Conservation (phyloP, 2,888 invertebrate genomes). For the Stenchaetothrips biformis region DNA sequence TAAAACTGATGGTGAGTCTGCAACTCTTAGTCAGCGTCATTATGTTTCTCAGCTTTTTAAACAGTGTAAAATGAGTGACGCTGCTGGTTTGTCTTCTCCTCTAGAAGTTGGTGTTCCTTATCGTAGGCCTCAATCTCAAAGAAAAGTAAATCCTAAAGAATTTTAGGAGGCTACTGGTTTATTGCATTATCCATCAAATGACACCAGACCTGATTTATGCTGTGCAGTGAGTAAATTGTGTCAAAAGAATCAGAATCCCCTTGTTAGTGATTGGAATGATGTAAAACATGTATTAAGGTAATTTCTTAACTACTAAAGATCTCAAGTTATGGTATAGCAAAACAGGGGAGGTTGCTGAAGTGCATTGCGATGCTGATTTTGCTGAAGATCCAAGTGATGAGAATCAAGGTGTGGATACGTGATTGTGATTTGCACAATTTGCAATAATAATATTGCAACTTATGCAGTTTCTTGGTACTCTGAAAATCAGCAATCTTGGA, state of each 20-base stretch:
- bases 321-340: background rate
- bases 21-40: background rate
- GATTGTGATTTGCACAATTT: too few species aligned
- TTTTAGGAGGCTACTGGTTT: constrained; percentile 26
- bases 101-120: background rate
- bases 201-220: constrained; percentile 34
- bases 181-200: constrained; percentile 27
- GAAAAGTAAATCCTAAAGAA: background rate
- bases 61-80: background rate
- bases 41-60: background rate
- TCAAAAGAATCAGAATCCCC: background rate
- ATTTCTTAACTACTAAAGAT: background rate
- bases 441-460: too few species aligned
- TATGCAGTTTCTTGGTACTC: too few species aligned
- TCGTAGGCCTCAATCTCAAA: too few species aligned
- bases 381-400: background rate
- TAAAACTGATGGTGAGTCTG: background rate
- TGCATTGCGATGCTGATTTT: background rate
- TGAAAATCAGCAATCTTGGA: too few species aligned
- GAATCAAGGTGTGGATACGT: background rate
- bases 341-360: background rate
- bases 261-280: background rate
- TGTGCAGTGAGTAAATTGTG: constrained; percentile 22
- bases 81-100: background rate
- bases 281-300: background rate